Evolutionary conservation across 2,888 invertebrate species (phyloP), one percentile per base, ranked within the genome.

Genomic region (Ophion costatus): DNA sequence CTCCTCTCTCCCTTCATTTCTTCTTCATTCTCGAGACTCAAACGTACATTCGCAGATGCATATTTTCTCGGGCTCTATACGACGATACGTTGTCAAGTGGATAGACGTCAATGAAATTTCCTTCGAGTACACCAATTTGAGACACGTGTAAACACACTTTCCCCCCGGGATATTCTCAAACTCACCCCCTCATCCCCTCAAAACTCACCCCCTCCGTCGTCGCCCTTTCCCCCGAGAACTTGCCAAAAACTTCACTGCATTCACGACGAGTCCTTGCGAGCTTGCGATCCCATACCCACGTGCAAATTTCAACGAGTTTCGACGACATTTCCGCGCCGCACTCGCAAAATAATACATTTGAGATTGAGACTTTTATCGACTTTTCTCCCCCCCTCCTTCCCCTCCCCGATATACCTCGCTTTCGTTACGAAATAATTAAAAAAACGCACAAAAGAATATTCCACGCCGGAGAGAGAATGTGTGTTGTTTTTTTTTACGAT

Each of bases 221-320:
- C 5, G 38, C 38, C 38, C 51, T 38, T 10, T 22, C 22, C 63
- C 63, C 29, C 51, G 29, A 29, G 51, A 51, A 45, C 33, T 51
- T 38, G 51, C 45, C 51, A 11, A 63, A 75, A 75, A 24, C 61
- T 75, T 63, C 33, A 42, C 56, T 33, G 63, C 63, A 63, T 45
- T 38, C 45, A n/a, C 51, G 45, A 51, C 14, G 22, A 11, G 45
- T 42, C 74, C 51, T 51, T 45, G 38, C 10, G 20, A 73, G 59
- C 57, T 59, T 59, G 73, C 38, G 59, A 59, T 10, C 14, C 17
- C 22, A 69, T 9, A 51, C 45, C 38, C 51, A 17, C 69, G 51
- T 69, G 69, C 69, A 69, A 69, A 69, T 69, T 69, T 51, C 42
- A 51, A 51, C 69, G 69, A 51, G 24, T 69, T 69, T 51, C 24